Evolutionary conservation across 2,888 invertebrate genomes (phyloP).

Genomic region (Apodemia zela): DNA sequence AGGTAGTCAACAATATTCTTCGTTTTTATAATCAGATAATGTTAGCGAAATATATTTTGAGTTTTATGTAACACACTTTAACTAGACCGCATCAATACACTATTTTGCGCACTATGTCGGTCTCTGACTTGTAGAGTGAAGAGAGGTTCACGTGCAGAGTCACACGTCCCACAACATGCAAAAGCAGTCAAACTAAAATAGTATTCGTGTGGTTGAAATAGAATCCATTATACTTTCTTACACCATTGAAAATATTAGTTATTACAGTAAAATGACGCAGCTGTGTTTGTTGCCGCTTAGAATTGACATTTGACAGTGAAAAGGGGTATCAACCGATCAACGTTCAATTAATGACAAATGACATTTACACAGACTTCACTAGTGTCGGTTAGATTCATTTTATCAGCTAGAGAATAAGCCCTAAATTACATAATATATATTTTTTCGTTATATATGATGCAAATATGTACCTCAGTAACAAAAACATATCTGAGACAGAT

Average conservation of each 20-base stretch:
- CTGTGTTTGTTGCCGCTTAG: background rate
- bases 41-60: background rate
- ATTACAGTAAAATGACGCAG: background rate
- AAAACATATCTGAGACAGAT: too few species aligned
- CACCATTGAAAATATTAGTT: background rate
- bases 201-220: background rate
- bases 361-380: too few species aligned
- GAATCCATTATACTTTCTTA: slow-evolving; percentile 1
- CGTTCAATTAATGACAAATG: too few species aligned
- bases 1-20: background rate
- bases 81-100: slow-evolving; percentile 10
- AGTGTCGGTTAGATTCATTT: too few species aligned
- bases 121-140: slow-evolving; percentile 14
- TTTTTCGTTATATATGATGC: too few species aligned
- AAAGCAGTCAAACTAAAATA: background rate
- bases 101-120: slow-evolving; percentile 14
- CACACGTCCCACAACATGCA: slow-evolving; percentile 23
- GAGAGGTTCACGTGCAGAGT: slow-evolving; percentile 27
- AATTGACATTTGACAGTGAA: too few species aligned
- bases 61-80: slow-evolving; percentile 14
- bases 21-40: background rate
- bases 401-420: too few species aligned
- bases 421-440: too few species aligned
- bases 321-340: too few species aligned
- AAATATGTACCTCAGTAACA: too few species aligned